These are phyloP conservation scores for Palythoa heliodiscus DNA, from an alignment of 92 coral and sea anemone species.

Conservation along the genomic window DNA sequence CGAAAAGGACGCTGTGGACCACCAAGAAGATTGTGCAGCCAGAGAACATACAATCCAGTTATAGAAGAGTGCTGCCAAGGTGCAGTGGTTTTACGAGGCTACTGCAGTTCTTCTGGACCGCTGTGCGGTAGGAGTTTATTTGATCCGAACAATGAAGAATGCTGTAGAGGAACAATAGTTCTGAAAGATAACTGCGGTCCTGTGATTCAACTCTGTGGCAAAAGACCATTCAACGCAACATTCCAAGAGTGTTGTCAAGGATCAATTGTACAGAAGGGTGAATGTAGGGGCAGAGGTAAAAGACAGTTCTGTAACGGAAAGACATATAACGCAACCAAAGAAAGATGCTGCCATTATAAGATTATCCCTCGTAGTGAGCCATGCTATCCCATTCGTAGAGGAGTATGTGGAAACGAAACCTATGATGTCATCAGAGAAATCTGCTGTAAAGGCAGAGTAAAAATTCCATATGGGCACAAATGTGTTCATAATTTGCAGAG, in stretches of 20 bases:
- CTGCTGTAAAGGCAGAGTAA: constrained; percentile 27
- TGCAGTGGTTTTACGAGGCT: constrained; percentile 18
- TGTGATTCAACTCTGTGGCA: constrained; percentile 14
- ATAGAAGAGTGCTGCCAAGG: constrained; percentile 29
- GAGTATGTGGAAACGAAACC: constrained; percentile 7
- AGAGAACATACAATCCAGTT: constrained; percentile 23
- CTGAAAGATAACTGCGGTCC: constrained; percentile 12
- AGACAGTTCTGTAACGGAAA: constrained; percentile 1
- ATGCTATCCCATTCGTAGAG: neutral
- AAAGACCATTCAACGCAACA: neutral
- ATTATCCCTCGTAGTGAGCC: neutral
- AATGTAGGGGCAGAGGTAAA: neutral
- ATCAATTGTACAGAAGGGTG: constrained; percentile 5
- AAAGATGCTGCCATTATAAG: constrained; percentile 9
- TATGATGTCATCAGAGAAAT: constrained; percentile 35
- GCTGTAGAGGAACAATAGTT: constrained; percentile 41
- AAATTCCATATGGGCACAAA: neutral
- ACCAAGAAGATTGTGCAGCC: constrained; percentile 26
- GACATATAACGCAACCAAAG: constrained; percentile 1
- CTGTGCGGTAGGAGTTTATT: constrained; percentile 21
- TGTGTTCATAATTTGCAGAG: neutral
- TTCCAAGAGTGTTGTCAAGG: constrained; percentile 36
- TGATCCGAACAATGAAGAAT: constrained; percentile 21
- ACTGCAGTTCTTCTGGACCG: constrained; percentile 20
- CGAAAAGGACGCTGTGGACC: constrained; percentile 28